Evolutionary conservation across 1,140 invertebrate species (phyloP).

Genomic region (Atta texana): DNA sequence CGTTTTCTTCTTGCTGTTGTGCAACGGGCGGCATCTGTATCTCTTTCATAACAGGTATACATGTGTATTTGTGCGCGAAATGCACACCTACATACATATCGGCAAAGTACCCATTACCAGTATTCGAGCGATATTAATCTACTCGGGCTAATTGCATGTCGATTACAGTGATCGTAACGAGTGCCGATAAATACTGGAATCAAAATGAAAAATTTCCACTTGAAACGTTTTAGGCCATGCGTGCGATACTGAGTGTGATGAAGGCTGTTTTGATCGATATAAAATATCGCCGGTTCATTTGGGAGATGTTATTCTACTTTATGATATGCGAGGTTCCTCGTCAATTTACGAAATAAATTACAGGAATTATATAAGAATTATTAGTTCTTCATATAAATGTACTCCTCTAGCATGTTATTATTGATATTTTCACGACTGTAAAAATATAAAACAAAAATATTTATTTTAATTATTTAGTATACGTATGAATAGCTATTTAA

Average conservation of each 20-base stretch:
- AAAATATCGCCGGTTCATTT: conserved; percentile 47
- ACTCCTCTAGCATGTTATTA: background rate
- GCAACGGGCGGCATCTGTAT: conserved; percentile 13
- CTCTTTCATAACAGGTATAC: conserved; percentile 39
- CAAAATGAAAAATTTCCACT: conserved; percentile 72
- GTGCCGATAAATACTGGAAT: conserved; percentile 72
- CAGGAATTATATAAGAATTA: conserved; percentile 23
- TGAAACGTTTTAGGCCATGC: conserved; percentile 52
- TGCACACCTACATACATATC: conserved; percentile 45
- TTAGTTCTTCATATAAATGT: conserved; percentile 18
- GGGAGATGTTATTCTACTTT: conserved; percentile 42
- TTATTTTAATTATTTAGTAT: too few species aligned
- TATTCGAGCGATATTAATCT: conserved; percentile 73
- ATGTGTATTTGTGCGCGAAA: conserved; percentile 11
- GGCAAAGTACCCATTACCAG: conserved; percentile 72
- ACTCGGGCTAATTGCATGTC: conserved; percentile 73
- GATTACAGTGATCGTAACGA: conserved; percentile 76
- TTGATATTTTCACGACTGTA: background rate
- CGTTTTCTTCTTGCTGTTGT: conserved; percentile 40
- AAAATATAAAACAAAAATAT: background rate
- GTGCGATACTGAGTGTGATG: conserved; percentile 41
- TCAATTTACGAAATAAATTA: conserved; percentile 43
- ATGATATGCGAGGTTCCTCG: conserved; percentile 18
- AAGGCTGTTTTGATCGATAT: conserved; percentile 47
- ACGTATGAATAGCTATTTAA: background rate